These are phyloP conservation scores for Propithecus deckenii DNA, from an alignment of 2,797 vertebrate genomes.

Conservation along the genomic window DNA sequence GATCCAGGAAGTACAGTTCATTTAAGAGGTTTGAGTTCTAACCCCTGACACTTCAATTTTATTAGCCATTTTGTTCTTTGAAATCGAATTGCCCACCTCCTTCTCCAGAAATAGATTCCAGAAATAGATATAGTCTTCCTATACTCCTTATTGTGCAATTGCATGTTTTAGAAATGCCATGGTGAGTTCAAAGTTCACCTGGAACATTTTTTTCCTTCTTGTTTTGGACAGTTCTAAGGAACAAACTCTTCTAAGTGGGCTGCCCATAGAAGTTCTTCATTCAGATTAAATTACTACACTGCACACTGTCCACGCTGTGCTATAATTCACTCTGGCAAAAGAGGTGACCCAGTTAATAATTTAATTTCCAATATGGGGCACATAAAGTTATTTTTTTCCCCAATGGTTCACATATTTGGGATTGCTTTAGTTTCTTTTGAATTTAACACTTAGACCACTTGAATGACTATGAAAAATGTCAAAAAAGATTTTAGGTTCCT, in stretches of 20 bases:
- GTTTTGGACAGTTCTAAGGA: neutral
- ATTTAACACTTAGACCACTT: neutral
- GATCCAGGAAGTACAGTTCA: neutral
- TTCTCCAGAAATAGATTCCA: neutral
- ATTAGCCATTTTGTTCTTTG: neutral
- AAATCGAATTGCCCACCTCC: neutral
- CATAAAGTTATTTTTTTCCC: neutral
- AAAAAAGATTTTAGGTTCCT: neutral
- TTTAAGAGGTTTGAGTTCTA: neutral
- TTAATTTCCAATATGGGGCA: neutral
- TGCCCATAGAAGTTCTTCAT: neutral
- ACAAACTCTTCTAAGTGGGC: neutral
- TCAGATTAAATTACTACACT: neutral
- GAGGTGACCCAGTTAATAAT: neutral
- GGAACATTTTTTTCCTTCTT: neutral
- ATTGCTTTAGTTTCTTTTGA: slow-evolving; percentile 20
- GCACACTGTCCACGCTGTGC: neutral
- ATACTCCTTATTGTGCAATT: neutral
- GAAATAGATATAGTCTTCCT: neutral
- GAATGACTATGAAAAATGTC: neutral
- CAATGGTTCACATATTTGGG: neutral
- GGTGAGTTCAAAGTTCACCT: neutral
- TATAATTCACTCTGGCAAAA: neutral
- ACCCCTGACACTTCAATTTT: neutral
- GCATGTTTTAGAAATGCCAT: neutral